These are phyloP conservation scores for Valencia hispanica DNA, from an alignment of 2,797 vertebrate species.

Conservation along the genomic window DNA sequence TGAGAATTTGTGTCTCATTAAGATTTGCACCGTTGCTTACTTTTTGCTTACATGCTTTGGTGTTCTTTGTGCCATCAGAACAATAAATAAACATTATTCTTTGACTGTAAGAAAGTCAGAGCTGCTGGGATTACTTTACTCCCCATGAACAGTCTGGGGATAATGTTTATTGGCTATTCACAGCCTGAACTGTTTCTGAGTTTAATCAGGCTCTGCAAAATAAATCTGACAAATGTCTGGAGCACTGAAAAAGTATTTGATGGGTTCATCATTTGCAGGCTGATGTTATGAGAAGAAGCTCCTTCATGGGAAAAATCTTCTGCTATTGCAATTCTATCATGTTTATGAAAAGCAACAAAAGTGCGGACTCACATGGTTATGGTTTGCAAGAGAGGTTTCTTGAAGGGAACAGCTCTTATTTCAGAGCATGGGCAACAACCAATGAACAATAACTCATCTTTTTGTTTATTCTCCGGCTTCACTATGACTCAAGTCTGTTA, in stretches of 20 bases:
- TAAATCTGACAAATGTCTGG: slow-evolving; percentile 38
- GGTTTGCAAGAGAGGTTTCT: slow-evolving; percentile 46
- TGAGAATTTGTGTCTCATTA: slow-evolving; percentile 42
- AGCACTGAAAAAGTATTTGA: slow-evolving; percentile 42
- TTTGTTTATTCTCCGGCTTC: slow-evolving; percentile 7
- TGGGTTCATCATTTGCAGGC: slow-evolving; percentile 40
- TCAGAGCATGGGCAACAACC: slow-evolving; percentile 38
- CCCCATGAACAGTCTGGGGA: slow-evolving; percentile 13
- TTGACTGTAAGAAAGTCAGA: slow-evolving; percentile 40
- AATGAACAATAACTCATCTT: slow-evolving; percentile 28
- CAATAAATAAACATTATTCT: not conserved
- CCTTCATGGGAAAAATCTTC: slow-evolving; percentile 62
- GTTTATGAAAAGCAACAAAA: slow-evolving; percentile 56
- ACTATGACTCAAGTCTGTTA: slow-evolving; percentile 8
- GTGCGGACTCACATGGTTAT: slow-evolving; percentile 62
- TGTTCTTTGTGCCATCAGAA: slow-evolving; percentile 50
- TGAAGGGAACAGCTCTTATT: slow-evolving; percentile 41
- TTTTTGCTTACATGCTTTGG: slow-evolving; percentile 39
- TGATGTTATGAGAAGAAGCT: slow-evolving; percentile 41
- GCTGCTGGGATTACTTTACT: slow-evolving; percentile 20
- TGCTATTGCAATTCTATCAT: slow-evolving; percentile 33
- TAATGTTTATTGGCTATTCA: slow-evolving; percentile 24
- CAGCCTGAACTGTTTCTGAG: slow-evolving; percentile 45
- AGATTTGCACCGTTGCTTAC: slow-evolving; percentile 43
- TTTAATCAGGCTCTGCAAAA: slow-evolving; percentile 49